Conservation (phyloP, 2,888 invertebrate genomes). For the Metacarcinus magister region DNA sequence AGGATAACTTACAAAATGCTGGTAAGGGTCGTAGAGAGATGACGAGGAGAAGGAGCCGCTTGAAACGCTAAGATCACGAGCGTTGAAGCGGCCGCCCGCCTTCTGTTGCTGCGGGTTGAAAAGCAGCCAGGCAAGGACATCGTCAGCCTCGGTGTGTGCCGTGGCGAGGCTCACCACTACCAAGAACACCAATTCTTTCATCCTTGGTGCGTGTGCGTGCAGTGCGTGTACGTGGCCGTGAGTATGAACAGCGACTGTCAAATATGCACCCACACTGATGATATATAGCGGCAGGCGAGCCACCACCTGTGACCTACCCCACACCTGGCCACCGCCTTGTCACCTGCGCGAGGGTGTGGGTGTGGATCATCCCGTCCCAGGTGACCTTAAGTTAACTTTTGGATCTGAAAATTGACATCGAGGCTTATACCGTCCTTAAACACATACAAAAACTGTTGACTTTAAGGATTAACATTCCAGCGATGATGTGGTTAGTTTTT, state of each 20-base stretch:
- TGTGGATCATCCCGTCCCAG: constrained; percentile 4
- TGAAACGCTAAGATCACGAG: background rate
- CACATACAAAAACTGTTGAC: background rate
- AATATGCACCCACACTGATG: background rate
- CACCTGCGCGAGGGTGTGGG: constrained; percentile 56
- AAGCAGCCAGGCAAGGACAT: background rate
- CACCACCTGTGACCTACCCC: constrained; percentile 26
- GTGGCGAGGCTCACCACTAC: constrained; percentile 17
- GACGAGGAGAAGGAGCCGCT: background rate
- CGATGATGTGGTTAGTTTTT: background rate
- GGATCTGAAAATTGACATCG: background rate
- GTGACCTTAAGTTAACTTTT: constrained; percentile 32
- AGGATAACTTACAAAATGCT: constrained; percentile 49
- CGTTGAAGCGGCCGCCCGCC: constrained; percentile 6
- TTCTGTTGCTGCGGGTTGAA: background rate
- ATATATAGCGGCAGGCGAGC: constrained; percentile 27
- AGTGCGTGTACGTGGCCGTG: background rate
- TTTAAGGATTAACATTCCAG: background rate
- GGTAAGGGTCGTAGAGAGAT: constrained; percentile 56
- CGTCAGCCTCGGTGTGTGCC: background rate
- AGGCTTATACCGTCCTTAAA: background rate
- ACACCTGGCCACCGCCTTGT: constrained; percentile 28
- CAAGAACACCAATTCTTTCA: background rate
- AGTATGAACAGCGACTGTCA: background rate
- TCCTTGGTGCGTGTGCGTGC: background rate